A percentile compares a stretch with the other conserved stretches of the same genome.
phyloP scores from a whole-genome alignment of 2,113 vertebrate genomes.

The Cyphomyrus discorhynchus region DNA sequence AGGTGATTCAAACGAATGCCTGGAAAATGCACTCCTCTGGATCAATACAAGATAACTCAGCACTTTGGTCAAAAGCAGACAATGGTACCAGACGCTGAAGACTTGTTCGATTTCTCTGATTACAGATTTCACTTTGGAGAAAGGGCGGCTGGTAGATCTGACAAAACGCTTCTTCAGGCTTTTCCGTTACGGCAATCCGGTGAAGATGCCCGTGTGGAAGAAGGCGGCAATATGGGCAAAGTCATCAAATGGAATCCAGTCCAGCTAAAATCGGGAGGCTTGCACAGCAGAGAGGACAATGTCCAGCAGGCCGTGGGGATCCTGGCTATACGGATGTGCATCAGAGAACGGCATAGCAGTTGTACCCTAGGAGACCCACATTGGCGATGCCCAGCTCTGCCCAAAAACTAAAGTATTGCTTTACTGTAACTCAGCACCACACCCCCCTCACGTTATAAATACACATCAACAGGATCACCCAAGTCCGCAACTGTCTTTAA shows the following conservation, averaged over 20 bases:
- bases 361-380: background rate
- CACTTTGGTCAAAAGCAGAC: background rate
- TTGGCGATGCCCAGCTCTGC: background rate
- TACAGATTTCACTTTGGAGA: background rate
- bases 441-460: background rate
- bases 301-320: background rate
- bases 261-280: background rate
- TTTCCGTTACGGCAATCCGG: background rate
- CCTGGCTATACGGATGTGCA: background rate
- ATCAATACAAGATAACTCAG: background rate
- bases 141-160: background rate
- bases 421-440: background rate
- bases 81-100: background rate
- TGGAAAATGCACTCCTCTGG: background rate
- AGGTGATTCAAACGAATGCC: background rate
- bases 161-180: background rate
- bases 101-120: background rate
- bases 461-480: background rate
- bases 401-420: background rate
- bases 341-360: background rate
- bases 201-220: background rate
- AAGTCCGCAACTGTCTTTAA: background rate
- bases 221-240: background rate
- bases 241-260: background rate
- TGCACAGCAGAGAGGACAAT: background rate